Conservation (phyloP, 2,888 invertebrate genomes). For the Oxystoma pomonae region DNA sequence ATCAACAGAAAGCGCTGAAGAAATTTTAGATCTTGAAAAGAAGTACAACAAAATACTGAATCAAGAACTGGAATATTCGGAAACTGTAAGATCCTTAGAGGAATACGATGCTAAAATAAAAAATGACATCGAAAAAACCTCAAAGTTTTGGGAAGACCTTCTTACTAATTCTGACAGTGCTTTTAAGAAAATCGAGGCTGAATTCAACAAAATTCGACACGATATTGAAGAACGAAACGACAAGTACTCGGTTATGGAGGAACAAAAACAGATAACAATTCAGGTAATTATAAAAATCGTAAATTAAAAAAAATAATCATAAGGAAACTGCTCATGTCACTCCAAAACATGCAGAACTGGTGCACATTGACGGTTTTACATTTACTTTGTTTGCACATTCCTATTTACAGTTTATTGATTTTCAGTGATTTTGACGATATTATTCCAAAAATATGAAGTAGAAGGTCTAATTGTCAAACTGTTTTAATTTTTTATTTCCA, state of each 20-base stretch:
- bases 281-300: no score
- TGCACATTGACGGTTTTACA: no score
- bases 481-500: no score
- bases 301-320: no score
- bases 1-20: no score
- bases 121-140: neutral
- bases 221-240: neutral
- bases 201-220: neutral
- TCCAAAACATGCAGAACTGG: no score
- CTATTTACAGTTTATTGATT: no score
- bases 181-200: neutral
- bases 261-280: neutral
- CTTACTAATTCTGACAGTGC: neutral
- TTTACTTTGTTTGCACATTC: no score
- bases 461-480: no score
- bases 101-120: neutral
- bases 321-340: no score
- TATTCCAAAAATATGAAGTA: no score
- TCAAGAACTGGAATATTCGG: neutral
- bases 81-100: neutral
- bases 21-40: neutral
- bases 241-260: neutral
- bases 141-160: neutral
- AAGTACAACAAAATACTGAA: neutral
- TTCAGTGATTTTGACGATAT: no score